Conservation (phyloP, 2,113 vertebrate genomes). For the Poicephalus meyeri region DNA sequence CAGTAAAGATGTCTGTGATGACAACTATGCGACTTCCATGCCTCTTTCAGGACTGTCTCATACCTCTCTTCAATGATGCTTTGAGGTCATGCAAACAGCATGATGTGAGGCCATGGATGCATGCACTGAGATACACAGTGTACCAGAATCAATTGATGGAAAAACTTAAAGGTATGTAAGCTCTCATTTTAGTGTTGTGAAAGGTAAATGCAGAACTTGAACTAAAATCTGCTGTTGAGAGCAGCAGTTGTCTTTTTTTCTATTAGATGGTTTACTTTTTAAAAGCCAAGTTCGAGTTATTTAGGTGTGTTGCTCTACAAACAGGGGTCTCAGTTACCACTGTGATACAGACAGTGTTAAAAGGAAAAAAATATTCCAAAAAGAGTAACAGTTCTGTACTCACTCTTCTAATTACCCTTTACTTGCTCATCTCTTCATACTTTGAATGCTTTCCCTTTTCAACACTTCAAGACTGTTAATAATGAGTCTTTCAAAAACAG, state of each 20-base stretch:
- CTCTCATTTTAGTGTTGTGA: background rate
- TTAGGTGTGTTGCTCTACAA: background rate
- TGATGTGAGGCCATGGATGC: constrained; percentile 93
- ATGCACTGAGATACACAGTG: constrained; percentile 89
- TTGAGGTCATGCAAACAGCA: constrained; percentile 93
- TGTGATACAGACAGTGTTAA: background rate
- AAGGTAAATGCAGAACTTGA: background rate
- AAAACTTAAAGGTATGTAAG: constrained; percentile 84
- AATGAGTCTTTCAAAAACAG: background rate
- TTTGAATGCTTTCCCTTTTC: background rate
- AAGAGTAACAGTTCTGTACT: background rate
- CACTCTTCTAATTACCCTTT: background rate
- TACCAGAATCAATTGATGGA: constrained; percentile 89
- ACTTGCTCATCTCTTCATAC: background rate
- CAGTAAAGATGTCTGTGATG: background rate
- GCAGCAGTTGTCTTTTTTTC: background rate
- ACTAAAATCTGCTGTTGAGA: background rate
- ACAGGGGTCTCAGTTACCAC: background rate
- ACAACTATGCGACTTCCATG: background rate
- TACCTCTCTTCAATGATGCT: constrained; percentile 92
- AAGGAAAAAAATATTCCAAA: background rate
- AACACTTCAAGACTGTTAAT: background rate
- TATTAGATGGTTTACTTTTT: background rate
- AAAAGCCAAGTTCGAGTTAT: background rate
- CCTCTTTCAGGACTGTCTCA: constrained; percentile 85